Evolutionary conservation across 2,888 invertebrate genomes (phyloP), one percentile per base, ranked within the genome.

Genomic region (Celastrina argiolus): DNA sequence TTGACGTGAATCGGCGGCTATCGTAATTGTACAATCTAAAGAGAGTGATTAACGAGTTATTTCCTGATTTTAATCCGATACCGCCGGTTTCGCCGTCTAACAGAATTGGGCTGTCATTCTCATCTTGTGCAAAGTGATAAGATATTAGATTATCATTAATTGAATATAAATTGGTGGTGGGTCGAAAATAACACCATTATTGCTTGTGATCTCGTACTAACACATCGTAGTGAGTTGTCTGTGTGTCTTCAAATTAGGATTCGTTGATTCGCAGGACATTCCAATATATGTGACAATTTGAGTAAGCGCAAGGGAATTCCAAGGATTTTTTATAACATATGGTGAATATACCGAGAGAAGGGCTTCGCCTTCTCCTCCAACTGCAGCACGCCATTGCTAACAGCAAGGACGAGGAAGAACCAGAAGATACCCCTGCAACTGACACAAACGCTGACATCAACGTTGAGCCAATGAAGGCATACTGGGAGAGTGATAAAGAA

Each of bases 201-300:
- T 76, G 78, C 68, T 73, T 78, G 80, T 79, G 71, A 72, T 73
- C 75, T 73, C 71, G 71, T 76, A 81, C 81, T 81, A 78, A 85
- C 81, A 79, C 75, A 71, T 75, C 76, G 80, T 76, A 80, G 78
- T 83, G 77, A 83, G 81, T 82, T 88, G 84, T 91, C 91, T 91
- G 91, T 91, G 91, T 89, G 89, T 91, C 91, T 90, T 88, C 89
- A 91, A 87, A 74, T 81, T 85, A 83, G 88, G 88, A 84, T 92
- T 91, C 85, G 88, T 84, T 89, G 84, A 88, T 90, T 91, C 91
- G 78, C 92, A 92, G 92, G 92, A 86, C 84, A 88, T 88, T 85
- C 78, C 81, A 85, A 87, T 80, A 83, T 85, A 81, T 78, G 81
- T 80, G 80, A 78, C 80, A 83, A 83, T 81, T 81, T 80, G 82